phyloP scores from a whole-genome alignment of 1,140 invertebrate genomes.

The Tetramorium parvispinum region DNA sequence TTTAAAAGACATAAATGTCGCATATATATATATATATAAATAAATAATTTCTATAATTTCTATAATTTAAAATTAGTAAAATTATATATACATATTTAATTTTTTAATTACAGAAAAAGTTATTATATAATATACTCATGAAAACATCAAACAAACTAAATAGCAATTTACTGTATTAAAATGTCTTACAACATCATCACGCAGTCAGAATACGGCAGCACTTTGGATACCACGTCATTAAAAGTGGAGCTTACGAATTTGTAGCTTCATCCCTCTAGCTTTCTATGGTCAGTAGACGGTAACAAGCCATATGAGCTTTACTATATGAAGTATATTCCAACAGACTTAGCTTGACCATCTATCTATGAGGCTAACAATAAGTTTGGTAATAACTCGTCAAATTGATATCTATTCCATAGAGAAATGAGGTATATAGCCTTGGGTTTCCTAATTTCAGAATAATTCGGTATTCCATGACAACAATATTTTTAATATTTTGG shows the following conservation, averaged over 20 bases:
- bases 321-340: not conserved
- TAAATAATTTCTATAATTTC: not conserved
- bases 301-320: not conserved
- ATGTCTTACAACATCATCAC: not conserved
- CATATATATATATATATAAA: not conserved
- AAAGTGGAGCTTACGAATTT: conserved; percentile 2
- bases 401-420: not conserved
- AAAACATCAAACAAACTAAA: not conserved
- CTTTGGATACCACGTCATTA: not conserved
- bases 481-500: not conserved
- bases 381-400: conserved; percentile 14
- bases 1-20: not conserved
- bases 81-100: not conserved
- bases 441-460: not conserved
- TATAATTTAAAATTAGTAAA: too few relatives aligned
- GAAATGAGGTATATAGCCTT: not conserved
- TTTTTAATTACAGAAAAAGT: not conserved
- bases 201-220: not conserved
- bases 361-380: not conserved
- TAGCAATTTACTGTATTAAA: not conserved
- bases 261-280: not conserved
- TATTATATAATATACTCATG: not conserved
- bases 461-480: not conserved
- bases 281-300: not conserved
- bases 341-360: not conserved